phyloP scores from a whole-genome alignment of 2,888 invertebrate species.

The Fragum sueziense region DNA sequence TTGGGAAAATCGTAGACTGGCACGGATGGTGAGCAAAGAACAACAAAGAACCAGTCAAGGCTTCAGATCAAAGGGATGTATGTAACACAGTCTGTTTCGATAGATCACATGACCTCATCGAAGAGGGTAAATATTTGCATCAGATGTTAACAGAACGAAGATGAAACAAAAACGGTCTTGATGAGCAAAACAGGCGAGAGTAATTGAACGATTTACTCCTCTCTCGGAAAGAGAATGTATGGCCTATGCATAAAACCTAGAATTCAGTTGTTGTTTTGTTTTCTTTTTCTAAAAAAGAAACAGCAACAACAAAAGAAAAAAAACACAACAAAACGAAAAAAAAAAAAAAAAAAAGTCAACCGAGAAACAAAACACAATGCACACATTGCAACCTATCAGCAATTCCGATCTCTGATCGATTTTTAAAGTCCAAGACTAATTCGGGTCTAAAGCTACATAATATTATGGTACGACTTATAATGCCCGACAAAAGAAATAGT shows the following conservation, averaged over 20 bases:
- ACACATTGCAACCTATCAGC: no score
- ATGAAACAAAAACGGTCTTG: slow-evolving; percentile 43
- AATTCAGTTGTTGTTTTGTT: background rate
- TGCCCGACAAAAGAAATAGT: no score
- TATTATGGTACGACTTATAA: no score
- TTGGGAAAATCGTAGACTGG: slow-evolving; percentile 40
- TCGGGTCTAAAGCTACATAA: no score
- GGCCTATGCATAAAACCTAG: background rate
- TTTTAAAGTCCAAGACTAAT: no score
- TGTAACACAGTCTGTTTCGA: slow-evolving; percentile 40
- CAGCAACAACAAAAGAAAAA: no score
- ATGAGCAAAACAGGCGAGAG: slow-evolving; percentile 40
- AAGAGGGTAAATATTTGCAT: slow-evolving; percentile 55
- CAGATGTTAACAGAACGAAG: slow-evolving; percentile 41
- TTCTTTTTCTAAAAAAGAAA: background rate
- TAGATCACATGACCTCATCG: slow-evolving; percentile 49
- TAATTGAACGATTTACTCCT: slow-evolving; percentile 2
- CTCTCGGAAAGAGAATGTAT: background rate
- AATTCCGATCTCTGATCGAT: no score
- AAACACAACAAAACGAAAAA: no score
- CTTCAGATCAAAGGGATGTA: slow-evolving; percentile 38
- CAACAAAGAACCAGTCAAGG: slow-evolving; percentile 55
- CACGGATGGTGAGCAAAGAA: slow-evolving; percentile 53
- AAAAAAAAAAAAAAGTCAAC: background rate
- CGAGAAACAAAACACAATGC: background rate